These are phyloP conservation scores for Trinorchestia longiramus DNA, from an alignment of 1,140 invertebrate species.

Conservation along the genomic window DNA sequence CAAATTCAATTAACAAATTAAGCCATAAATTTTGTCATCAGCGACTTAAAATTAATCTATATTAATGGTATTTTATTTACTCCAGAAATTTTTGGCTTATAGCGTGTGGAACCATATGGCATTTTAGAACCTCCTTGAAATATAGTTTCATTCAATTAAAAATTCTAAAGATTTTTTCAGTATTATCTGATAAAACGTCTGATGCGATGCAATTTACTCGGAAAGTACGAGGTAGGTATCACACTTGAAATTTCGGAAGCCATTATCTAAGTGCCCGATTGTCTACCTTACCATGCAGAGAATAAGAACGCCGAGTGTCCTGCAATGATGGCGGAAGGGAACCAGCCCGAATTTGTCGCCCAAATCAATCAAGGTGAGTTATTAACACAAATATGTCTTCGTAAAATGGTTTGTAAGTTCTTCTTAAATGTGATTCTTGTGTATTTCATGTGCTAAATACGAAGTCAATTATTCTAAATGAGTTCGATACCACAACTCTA, in stretches of 20 bases:
- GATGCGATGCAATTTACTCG: no score
- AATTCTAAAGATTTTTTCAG: no score
- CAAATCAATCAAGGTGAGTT: neutral
- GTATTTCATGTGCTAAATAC: neutral
- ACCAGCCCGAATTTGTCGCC: slow-evolving; percentile 33
- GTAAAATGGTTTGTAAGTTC: neutral
- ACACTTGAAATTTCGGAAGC: neutral
- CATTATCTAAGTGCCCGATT: neutral
- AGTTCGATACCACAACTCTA: neutral
- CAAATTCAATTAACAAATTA: no score
- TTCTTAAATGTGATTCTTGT: neutral
- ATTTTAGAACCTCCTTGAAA: no score
- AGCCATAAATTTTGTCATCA: no score
- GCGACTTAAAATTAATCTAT: no score
- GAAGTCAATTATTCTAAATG: neutral
- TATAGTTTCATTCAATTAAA: no score
- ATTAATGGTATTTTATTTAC: no score
- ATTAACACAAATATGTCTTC: neutral
- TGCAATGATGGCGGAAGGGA: slow-evolving; percentile 44
- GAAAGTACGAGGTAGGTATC: neutral
- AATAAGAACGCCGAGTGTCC: slow-evolving; percentile 38
- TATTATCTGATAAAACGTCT: no score
- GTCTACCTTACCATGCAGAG: neutral
- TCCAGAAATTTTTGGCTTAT: no score
- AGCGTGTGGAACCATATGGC: no score